Evolutionary conservation across 2,888 invertebrate species (phyloP), one percentile per base, ranked within the genome.

Genomic region (Nemapogon koenigi): DNA sequence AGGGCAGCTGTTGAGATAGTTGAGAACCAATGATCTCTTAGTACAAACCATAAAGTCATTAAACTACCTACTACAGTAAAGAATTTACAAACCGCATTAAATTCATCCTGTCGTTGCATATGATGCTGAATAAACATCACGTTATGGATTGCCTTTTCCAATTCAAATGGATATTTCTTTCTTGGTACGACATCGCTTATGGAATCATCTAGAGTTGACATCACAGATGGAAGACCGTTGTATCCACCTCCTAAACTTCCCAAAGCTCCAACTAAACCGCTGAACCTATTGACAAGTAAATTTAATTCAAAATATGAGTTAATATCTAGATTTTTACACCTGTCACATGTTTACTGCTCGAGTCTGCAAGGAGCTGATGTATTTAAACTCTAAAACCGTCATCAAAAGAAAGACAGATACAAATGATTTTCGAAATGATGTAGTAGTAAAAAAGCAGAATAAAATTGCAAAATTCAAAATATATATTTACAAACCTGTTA

Each of bases 51-150:
- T n/a, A n/a, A n/a, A n/a, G n/a, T n/a, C n/a, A n/a, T n/a, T n/a
- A n/a, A 22, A 10, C 6, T 7, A 22, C 10, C 22, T 6, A 22
- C 6, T 22, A 28, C 11, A 13, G 4, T 16, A 42, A 17, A 26
- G 16, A 35, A 42, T 38, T 38, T 38, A 65, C 86, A 83, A 73
- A 95, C 95, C 73, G 94, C 93, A 80, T 94, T 93, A 64, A 93
- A 95, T 62, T 94, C 94, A 60, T 95, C 94, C 64, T 94, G 92
- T n/a, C 94, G 83, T 58, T 91, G 91, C 75, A 94, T 93, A 57
- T 95, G 95, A 60, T 94, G 93, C 53, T 95, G 94, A 49, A 96
- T 95, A 60, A 95, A 96, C 89, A 93, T 93, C 37, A 95, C 93
- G 63, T 95, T 95, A 60, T 94, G 93, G 47, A 96, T 90, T 32